phyloP scores from a whole-genome alignment of 2,797 vertebrate species.

The Anas bernieri region DNA sequence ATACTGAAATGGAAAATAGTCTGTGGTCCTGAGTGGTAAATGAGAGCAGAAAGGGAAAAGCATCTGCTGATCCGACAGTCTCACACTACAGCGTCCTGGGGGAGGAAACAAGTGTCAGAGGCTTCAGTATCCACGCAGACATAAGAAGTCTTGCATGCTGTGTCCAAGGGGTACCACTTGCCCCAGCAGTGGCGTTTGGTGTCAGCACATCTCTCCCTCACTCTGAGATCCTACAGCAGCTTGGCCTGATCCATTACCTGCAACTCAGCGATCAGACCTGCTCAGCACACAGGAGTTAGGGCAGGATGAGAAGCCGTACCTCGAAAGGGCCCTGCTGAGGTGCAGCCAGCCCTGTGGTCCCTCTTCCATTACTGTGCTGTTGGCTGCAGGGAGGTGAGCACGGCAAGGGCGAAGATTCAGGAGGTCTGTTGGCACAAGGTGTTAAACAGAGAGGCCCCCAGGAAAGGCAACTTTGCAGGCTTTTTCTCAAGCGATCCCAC shows the following conservation, averaged over 20 bases:
- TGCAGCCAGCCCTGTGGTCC: not conserved
- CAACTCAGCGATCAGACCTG: not conserved
- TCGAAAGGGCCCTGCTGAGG: fast-evolving
- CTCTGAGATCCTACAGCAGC: not conserved
- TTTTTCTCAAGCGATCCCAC: constrained; percentile 14
- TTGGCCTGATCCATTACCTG: not conserved
- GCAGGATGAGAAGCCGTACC: not conserved
- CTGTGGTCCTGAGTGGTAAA: not conserved
- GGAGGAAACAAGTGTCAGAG: not conserved
- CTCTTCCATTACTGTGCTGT: not conserved
- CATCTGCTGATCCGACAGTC: not conserved
- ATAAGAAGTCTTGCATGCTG: fast-evolving
- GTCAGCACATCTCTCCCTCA: not conserved
- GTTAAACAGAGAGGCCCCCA: not conserved
- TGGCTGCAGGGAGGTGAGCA: not conserved
- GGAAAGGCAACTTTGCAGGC: not conserved
- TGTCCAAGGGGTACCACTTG: not conserved
- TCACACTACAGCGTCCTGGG: not conserved
- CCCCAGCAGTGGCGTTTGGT: not conserved
- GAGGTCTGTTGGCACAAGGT: constrained; percentile 4
- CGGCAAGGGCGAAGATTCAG: not conserved
- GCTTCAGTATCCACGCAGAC: not conserved
- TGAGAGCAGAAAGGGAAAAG: not conserved
- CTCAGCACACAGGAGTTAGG: not conserved
- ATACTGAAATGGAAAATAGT: not conserved